phyloP scores from a whole-genome alignment of 2,113 vertebrate genomes.

The Solea solea region DNA sequence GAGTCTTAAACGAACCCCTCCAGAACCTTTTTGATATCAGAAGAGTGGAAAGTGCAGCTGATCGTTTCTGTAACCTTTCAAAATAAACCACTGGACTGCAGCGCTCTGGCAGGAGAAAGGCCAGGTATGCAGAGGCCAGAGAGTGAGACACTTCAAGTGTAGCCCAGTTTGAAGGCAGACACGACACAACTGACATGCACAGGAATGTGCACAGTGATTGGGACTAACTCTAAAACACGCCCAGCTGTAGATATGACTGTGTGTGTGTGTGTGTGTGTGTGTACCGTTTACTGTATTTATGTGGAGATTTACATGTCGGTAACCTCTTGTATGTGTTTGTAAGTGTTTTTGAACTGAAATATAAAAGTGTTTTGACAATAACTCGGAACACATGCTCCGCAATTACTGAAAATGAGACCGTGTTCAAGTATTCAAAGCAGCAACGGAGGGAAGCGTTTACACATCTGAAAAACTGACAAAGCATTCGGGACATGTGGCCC shows the following conservation, averaged over 20 bases:
- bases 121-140: not conserved
- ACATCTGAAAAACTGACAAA: constrained; percentile 39
- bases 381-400: not conserved
- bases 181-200: not conserved
- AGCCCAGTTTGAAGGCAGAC: not conserved
- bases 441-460: not conserved
- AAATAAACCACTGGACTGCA: not conserved
- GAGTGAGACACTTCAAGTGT: not conserved
- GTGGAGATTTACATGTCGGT: too few relatives aligned
- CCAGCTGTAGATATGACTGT: not conserved
- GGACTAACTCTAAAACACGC: not conserved
- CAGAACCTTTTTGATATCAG: not conserved
- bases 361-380: constrained; percentile 6
- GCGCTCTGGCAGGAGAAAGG: not conserved
- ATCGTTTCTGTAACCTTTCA: not conserved
- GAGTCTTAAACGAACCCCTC: not conserved
- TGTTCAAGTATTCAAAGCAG: constrained; percentile 17
- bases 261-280: not conserved
- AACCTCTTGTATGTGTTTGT: too few relatives aligned
- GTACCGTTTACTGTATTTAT: not conserved
- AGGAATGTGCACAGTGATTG: constrained; percentile 10
- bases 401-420: not conserved
- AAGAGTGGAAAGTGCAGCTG: not conserved
- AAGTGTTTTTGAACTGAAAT: not conserved
- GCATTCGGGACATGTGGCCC: constrained; percentile 38